phyloP scores from a whole-genome alignment of 1,140 invertebrate genomes.

The Protaetia brevitarsis region DNA sequence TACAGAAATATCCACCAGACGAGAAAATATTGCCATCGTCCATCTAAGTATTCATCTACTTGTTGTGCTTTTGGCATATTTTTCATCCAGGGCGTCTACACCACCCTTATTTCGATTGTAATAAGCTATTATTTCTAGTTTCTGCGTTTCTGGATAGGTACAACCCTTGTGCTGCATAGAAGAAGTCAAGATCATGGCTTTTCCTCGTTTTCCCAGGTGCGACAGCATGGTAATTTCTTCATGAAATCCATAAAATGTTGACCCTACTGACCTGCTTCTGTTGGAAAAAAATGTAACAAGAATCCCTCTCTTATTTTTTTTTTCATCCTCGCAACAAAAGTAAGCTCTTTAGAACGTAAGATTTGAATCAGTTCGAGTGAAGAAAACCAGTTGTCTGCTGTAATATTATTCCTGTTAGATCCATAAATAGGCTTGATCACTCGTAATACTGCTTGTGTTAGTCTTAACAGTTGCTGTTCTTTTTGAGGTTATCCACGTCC shows the following conservation, averaged over 20 bases:
- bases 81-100: slow-evolving; percentile 41
- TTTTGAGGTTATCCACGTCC: not conserved
- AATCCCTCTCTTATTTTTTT: slow-evolving; percentile 43
- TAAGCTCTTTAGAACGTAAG: slow-evolving; percentile 33
- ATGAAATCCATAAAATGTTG: slow-evolving; percentile 24
- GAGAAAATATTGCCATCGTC: slow-evolving; percentile 42
- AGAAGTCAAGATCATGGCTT: slow-evolving; percentile 38
- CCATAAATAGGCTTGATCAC: slow-evolving; percentile 38
- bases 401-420: slow-evolving; percentile 45
- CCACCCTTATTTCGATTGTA: slow-evolving; percentile 44
- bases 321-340: slow-evolving; percentile 42
- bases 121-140: slow-evolving; percentile 40
- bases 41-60: slow-evolving; percentile 38
- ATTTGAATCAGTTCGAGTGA: slow-evolving; percentile 33
- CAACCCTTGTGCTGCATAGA: slow-evolving; percentile 37
- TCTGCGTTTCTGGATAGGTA: slow-evolving; percentile 28
- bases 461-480: not conserved
- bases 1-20: not conserved
- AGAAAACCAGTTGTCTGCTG: slow-evolving; percentile 48
- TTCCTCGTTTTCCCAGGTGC: slow-evolving; percentile 34
- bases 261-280: slow-evolving; percentile 24
- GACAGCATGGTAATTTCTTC: not conserved
- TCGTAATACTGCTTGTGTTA: slow-evolving; percentile 37
- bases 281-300: slow-evolving; percentile 35
- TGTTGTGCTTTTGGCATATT: slow-evolving; percentile 36